Conservation (phyloP, 2,888 invertebrate genomes). For the Dendrolimus houi region DNA sequence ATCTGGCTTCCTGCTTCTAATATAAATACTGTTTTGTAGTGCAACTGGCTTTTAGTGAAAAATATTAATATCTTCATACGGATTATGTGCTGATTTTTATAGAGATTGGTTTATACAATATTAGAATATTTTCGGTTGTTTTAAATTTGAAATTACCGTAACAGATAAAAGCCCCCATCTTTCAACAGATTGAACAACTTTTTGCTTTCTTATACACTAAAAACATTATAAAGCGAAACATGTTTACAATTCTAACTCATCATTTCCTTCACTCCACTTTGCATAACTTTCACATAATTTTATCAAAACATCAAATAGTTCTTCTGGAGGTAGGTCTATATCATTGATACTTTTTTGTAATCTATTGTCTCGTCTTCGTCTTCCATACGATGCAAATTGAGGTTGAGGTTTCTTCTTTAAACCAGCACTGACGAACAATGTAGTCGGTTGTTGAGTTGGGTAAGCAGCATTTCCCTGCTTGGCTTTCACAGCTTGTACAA, state of each 20-base stretch:
- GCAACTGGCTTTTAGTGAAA: slow-evolving; percentile 35
- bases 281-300: slow-evolving; percentile 76
- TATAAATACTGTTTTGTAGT: slow-evolving; percentile 62
- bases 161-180: neutral
- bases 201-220: neutral
- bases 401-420: slow-evolving; percentile 61
- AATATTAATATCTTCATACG: slow-evolving; percentile 40
- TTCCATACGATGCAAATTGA: slow-evolving; percentile 55
- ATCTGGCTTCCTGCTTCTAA: slow-evolving; percentile 70
- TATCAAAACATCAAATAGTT: slow-evolving; percentile 67
- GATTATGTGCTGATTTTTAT: slow-evolving; percentile 41
- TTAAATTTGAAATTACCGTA: neutral
- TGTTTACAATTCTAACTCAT: neutral
- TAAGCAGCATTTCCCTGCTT: slow-evolving; percentile 63
- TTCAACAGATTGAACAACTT: neutral
- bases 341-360: slow-evolving; percentile 25
- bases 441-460: slow-evolving; percentile 40
- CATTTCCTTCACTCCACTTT: slow-evolving; percentile 50
- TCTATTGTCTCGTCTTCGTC: slow-evolving; percentile 37
- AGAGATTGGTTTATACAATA: slow-evolving; percentile 22
- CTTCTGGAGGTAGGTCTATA: slow-evolving; percentile 53
- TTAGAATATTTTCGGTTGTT: neutral
- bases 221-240: too few species aligned
- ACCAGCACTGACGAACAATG: slow-evolving; percentile 51
- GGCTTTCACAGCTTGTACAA: slow-evolving; percentile 84